Evolutionary conservation across 2,797 vertebrate species (phyloP).

Genomic region (Notolepis coatsorum): DNA sequence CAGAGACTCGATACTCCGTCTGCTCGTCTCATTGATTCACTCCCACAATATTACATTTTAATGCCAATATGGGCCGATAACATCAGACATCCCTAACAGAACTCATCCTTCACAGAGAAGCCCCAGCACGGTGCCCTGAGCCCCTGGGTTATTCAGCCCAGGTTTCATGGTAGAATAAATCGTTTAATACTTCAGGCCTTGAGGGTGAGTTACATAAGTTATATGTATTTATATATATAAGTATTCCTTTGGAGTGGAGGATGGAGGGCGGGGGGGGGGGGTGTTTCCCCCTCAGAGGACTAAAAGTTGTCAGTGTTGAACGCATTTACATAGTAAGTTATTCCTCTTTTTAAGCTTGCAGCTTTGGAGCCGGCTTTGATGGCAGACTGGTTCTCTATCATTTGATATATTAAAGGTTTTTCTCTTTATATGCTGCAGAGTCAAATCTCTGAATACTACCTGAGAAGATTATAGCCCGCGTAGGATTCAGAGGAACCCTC

Average conservation of each 20-base stretch:
- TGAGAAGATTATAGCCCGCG: conserved; percentile 50
- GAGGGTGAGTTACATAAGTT: conserved; percentile 37
- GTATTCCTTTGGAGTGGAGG: conserved; percentile 26
- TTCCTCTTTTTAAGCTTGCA: conserved; percentile 69
- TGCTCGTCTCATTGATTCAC: no score
- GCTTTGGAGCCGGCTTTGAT: conserved; percentile 75
- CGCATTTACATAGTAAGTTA: conserved; percentile 75
- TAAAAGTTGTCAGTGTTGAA: conserved; percentile 68
- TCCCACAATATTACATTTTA: no score
- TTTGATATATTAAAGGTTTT: conserved; percentile 75
- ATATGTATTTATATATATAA: conserved; percentile 18
- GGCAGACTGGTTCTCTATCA: conserved; percentile 70
- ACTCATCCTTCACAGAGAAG: no score
- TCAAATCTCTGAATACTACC: conserved; percentile 58
- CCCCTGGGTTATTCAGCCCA: no score
- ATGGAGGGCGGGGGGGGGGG: conserved; percentile 34
- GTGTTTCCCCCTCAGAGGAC: conserved; percentile 44
- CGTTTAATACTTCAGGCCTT: no score
- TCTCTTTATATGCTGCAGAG: conserved; percentile 48
- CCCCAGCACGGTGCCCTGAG: no score
- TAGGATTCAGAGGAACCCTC: conserved; percentile 39
- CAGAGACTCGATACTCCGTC: no score
- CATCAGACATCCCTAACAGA: no score
- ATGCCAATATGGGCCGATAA: no score
- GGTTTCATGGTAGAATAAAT: no score